Base-by-base conservation (phyloP, 2,888 invertebrate genomes). In the Proisotoma minuta region DNA sequence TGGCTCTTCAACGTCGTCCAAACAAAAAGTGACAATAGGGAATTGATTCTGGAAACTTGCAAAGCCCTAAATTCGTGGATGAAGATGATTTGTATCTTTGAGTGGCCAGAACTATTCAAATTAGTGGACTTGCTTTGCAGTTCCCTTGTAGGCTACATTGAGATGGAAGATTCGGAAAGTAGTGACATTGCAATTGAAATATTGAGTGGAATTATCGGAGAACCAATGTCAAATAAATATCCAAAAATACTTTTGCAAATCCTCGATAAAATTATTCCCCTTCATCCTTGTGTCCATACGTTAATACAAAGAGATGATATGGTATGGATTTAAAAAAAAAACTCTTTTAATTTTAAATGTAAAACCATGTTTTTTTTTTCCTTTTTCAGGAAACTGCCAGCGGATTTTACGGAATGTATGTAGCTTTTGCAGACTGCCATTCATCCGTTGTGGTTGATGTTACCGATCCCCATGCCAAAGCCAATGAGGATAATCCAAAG, bases 1-100 rank as follows among this genome's bases (percentile, higher is more conserved):
- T 73, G 72, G 72, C 56, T 73, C 2, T 71, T 69, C 49, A 67
- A 70, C 43, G 63, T 73, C 12, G 65, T 70, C 2, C 57, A 64
- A 27, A 62, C 65, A 1, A 68, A 73, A 52, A 65, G 59, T 22
- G 65, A 64, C 39, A 59, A 65, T 27, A 43, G 63, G 49, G 69
- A 71, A 18, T 62, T 73, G 10, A 57, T 71, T 3, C 58, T 66
- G 24, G 71, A 73, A 58, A 57, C 63, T 29, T 29, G 70, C 22
- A 69, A 67, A 57, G 70, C 72, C 0, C 63, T 73, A 62, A 70
- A 65, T 43, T 66, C 71, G 1, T 73, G 72, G 72, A 71, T 71
- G 68, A 71, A 71, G 40, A 61, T 73, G 64, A 61, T 69, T 18
- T 65, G 65, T 34, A 62, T 73, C 49, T 73, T 68, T 59, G 69